These are phyloP conservation scores for Acholoe squamosa DNA, from an alignment of 2,888 invertebrate species.

Conservation along the genomic window DNA sequence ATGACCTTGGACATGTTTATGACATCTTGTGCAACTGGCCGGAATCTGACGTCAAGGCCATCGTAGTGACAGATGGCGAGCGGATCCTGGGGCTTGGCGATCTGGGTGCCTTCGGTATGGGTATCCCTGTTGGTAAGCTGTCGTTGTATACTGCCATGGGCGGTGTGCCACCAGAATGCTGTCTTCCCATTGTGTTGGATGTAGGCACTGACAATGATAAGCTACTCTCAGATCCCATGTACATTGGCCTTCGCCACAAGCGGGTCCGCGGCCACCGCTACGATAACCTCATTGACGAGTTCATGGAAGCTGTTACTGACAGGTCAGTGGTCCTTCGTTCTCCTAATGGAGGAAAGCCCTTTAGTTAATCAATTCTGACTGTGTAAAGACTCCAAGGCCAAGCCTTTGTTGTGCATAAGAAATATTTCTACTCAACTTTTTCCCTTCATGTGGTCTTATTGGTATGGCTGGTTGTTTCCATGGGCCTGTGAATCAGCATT, in stretches of 20 bases:
- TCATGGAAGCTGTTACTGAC: conserved; percentile 93
- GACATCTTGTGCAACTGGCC: conserved; percentile 97
- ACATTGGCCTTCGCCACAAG: conserved; percentile 94
- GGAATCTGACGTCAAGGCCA: conserved; percentile 85
- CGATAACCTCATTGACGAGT: conserved; percentile 97
- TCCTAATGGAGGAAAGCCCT: too few relatives aligned
- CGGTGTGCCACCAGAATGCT: conserved; percentile 96
- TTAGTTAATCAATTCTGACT: too few relatives aligned
- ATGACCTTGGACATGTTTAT: conserved; percentile 97
- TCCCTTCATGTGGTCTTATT: too few relatives aligned
- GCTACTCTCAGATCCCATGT: conserved; percentile 94
- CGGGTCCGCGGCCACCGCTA: conserved; percentile 93
- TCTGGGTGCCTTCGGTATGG: conserved; percentile 98
- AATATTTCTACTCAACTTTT: too few relatives aligned
- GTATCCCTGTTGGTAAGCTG: conserved; percentile 98
- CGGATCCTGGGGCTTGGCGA: conserved; percentile 98
- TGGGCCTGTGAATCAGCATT: too few relatives aligned
- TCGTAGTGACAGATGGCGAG: conserved; percentile 98
- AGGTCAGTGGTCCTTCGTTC: conserved; percentile 71
- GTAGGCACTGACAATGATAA: conserved; percentile 94
- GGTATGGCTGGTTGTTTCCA: too few relatives aligned
- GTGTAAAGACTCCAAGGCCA: too few relatives aligned
- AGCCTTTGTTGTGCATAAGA: too few relatives aligned
- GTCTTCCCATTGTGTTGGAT: conserved; percentile 95
- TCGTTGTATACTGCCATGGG: conserved; percentile 98